phyloP scores from a whole-genome alignment of 2,888 invertebrate genomes.

The Lordiphosa andalusiaca region DNA sequence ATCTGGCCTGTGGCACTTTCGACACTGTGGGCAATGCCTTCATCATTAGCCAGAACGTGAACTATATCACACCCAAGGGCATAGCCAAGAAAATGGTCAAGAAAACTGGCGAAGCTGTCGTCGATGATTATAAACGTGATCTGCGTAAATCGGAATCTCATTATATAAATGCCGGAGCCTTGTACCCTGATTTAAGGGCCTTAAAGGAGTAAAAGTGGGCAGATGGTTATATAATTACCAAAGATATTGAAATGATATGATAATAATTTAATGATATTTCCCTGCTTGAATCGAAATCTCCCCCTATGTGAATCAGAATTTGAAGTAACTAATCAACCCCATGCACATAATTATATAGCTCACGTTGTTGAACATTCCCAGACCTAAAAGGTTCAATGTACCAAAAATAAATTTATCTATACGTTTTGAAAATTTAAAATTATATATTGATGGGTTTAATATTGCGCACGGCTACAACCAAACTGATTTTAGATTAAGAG shows the following conservation, averaged over 20 bases:
- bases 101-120: constrained; percentile 83
- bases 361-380: too few species aligned
- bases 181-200: constrained; percentile 77
- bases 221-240: constrained; percentile 7
- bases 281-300: constrained; percentile 4
- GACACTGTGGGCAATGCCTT: constrained; percentile 87
- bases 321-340: too few species aligned
- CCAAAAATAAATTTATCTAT: too few species aligned
- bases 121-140: constrained; percentile 79
- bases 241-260: constrained; percentile 5
- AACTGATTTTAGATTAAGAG: too few species aligned
- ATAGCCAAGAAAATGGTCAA: constrained; percentile 84
- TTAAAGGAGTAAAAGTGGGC: constrained; percentile 48
- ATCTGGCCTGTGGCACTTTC: constrained; percentile 84
- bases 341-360: too few species aligned
- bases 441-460: too few species aligned
- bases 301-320: too few species aligned
- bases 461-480: too few species aligned
- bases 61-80: constrained; percentile 85
- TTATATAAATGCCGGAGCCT: constrained; percentile 73
- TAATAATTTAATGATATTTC: constrained; percentile 4
- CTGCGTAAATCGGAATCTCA: constrained; percentile 61
- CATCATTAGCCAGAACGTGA: constrained; percentile 84
- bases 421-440: too few species aligned
- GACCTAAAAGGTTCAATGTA: too few species aligned